Evolutionary conservation across 2,113 vertebrate genomes (phyloP), one percentile per base, ranked within the genome.

Genomic region (Phyllostomus discolor): DNA sequence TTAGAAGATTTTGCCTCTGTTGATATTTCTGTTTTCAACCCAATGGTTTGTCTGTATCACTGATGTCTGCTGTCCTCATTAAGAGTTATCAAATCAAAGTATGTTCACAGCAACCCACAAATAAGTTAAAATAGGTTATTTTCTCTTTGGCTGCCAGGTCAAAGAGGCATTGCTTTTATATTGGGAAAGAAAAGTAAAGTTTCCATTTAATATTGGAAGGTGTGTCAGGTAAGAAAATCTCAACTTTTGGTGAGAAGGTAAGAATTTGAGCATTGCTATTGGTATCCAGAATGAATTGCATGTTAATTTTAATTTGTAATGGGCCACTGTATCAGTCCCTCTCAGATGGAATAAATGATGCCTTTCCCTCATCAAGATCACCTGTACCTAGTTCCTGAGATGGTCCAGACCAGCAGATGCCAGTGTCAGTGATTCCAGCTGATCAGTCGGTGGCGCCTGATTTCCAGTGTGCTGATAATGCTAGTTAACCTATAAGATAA

Each of bases 1-100:
- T 97, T 96, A 96, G 97, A 88, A 91, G 78, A 97, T 90, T 93
- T 93, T 97, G 88, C 82, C 82, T 93, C 43, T 97, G 94, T 95
- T 97, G 95, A 95, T 94, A 96, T 96, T 97, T 97, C 33, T 96
- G 46, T 96, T 97, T 88, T 91, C 85, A 93, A 69, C 22, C 31
- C 94, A 95, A 17, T 95, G 73, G 69, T 89, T 97, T 92, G 64
- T 94, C 93, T 96, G 33, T 90, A 94, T 87, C 89, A 84, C 70
- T 96, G 83, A 79, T 87, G 69, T 94, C 86, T 96, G 62, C 43
- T 86, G 64, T 96, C 82, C 69, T 95, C 72, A 64, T 96, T 95
- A 95, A 46, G 46, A 96, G 78, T 91, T 96, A 89, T 94, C 88
- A 92, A 80, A 93, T 91, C 70, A 73, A 96, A 95, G n/a, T 78